Evolutionary conservation across 2,888 invertebrate genomes (phyloP), one percentile per base, ranked within the genome.

Genomic region (Sarcophaga rosellei): DNA sequence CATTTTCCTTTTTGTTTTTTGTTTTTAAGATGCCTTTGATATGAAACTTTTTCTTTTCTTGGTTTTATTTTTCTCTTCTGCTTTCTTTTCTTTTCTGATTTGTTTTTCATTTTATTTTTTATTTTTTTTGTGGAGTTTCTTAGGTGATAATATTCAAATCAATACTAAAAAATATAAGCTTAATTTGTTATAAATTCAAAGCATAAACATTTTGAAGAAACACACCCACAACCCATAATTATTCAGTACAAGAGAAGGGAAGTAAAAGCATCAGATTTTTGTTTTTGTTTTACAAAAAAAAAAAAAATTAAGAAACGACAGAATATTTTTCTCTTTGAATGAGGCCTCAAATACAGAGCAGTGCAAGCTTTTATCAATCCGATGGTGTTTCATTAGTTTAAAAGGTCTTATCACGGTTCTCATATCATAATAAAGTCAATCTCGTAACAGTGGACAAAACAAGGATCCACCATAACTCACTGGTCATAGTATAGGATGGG

Each of bases 61-160:
- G 15, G 17, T 12, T 53, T 53, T 53, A 53, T 53, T 35, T 70
- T 65, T n/a, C 3, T 35, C 65, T 35, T 10, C 44, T 21, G 23
- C 68, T 61, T 61, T 59, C 61, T 72, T 25, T 57, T 20, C n/a
- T 45, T 17, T 53, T 74, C 57, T 57, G 15, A 68, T 65, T 75
- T 75, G n/a, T 65, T 65, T 23, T 17, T 17, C 10, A 23, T 65
- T 73, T 65, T 73, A 44, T 72, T 81, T 81, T 65, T 47, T 47
- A 4, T 3, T 45, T 47, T 47, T 6, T 0, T n/a, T n/a, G n/a
- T n/a, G 5, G 78, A 84, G 81, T 86, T 86, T 84, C 84, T 77
- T 83, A 86, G 86, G 86, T 86, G 86, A 86, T 84, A 84, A 86
- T 72, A 81, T 86, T 78, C 74, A 84, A 86, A 86, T 84, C 78